Evolutionary conservation across 2,113 vertebrate genomes (phyloP).

Genomic region (Callocephalon fimbriatum): DNA sequence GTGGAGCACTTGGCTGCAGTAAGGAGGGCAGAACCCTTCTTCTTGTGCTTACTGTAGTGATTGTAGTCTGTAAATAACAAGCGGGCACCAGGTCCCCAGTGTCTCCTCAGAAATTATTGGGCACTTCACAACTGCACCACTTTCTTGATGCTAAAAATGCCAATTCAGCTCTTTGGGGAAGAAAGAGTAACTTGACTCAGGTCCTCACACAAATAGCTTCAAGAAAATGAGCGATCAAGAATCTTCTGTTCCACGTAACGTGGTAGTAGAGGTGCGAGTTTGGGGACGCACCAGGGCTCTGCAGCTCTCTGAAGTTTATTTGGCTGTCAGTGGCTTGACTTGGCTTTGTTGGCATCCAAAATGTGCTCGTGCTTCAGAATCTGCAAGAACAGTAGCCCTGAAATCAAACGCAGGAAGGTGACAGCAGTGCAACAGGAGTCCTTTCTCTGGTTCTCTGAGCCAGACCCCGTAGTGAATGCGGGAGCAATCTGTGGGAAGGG

Average conservation of each 20-base stretch:
- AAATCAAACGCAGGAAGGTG: neutral
- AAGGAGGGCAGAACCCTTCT: conserved; percentile 23
- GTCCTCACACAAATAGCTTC: neutral
- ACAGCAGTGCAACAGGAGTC: neutral
- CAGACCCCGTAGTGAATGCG: neutral
- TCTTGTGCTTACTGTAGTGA: neutral
- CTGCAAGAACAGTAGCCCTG: neutral
- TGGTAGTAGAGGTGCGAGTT: neutral
- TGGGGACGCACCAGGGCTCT: neutral
- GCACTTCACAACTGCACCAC: neutral
- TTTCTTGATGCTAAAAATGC: neutral
- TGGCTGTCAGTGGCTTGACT: neutral
- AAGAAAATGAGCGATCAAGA: neutral
- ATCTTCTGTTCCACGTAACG: accelerated
- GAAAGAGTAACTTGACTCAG: neutral
- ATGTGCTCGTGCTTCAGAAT: neutral
- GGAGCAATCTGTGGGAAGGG: neutral
- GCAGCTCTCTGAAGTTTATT: neutral
- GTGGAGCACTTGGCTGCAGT: conserved; percentile 28
- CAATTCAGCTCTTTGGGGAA: neutral
- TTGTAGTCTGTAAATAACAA: conserved; percentile 33
- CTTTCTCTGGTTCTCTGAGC: neutral
- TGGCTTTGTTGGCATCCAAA: neutral
- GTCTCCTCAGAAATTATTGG: neutral
- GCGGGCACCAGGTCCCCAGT: neutral